Base-by-base conservation (phyloP, 1,140 invertebrate genomes). In the Oppia nitens region DNA sequence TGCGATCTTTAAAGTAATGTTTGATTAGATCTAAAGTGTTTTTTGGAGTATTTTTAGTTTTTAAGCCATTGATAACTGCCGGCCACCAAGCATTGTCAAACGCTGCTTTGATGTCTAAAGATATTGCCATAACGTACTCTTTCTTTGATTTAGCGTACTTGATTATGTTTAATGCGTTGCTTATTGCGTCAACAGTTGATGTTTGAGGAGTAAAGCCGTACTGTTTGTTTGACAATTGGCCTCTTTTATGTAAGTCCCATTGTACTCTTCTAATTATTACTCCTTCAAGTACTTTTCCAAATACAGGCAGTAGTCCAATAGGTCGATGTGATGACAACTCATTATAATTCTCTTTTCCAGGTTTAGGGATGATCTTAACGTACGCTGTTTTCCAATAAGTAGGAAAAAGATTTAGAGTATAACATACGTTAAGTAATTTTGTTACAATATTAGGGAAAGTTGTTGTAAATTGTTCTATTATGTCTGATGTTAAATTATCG, bases 31-130 rank as follows among this genome's bases (percentile, higher is more conserved):
- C 4, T 11, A 32, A 24, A 3, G 56, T 23, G 25, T 60, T 60
- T 17, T 17, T 24, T 2, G 58, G 58, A 9, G 21, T 21, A n/a
- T 58, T 6, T 17, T 4, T 25, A 2, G 2, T n/a, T 3, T 26
- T 2, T 1, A 60, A 28, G 2, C 23, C 9, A 6, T 17, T 1
- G 14, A 55, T 27, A 9, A 60, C 3, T 6, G 28, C 32, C 25
- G 51, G 40, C 58, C 58, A 60, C 58, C 58, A 60, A 2, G 53
- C 53, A 27, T 2, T 32, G 53, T 60, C 53, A 24, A 60, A 60
- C 9, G 58, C 58, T 2, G 2, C 24, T n/a, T 25, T 3, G 2
- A 59, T 32, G 27, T 60, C 58, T 17, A 58, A 24, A 48, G 47
- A 58, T 23, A 55, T 17, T 6, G 32, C 49, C 6, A 50, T 20